Percentiles rank a stretch among this genome's conserved stretches.
These are phyloP conservation scores for Tragelaphus imberbis DNA, from an alignment of 2,113 vertebrate genomes.

Conservation along the genomic window DNA sequence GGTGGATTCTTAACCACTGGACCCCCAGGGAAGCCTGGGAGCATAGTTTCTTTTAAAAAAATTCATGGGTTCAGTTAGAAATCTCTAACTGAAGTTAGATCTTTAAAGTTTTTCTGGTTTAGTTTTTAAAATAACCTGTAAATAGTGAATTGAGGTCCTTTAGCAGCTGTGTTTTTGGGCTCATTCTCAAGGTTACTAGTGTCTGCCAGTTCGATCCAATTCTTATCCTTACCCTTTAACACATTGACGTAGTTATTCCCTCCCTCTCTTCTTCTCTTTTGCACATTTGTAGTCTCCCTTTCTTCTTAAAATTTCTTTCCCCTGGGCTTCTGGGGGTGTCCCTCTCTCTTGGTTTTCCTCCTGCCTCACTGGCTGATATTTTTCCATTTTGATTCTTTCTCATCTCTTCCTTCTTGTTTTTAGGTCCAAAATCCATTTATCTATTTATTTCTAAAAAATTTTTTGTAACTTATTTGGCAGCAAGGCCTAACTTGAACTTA, in stretches of 20 bases:
- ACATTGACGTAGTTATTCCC: not conserved
- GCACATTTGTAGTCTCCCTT: not conserved
- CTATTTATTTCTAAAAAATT: not conserved
- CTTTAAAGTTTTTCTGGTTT: not conserved
- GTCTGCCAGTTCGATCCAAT: not conserved
- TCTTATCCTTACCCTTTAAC: not conserved
- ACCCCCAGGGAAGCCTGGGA: not conserved
- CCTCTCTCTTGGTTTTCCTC: not conserved
- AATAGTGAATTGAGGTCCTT: not conserved
- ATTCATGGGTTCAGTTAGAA: not conserved
- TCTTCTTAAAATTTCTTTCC: not conserved
- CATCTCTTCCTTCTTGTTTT: not conserved
- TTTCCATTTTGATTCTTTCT: not conserved
- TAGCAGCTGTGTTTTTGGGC: not conserved
- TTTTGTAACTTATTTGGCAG: not conserved
- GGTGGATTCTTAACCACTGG: not conserved
- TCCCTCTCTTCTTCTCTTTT: not conserved
- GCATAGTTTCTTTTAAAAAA: constrained; percentile 11
- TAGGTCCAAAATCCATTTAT: not conserved
- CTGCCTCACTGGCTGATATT: not conserved
- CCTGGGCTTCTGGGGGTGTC: not conserved
- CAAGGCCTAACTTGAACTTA: not conserved
- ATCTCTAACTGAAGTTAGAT: no score
- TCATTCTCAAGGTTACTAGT: not conserved
- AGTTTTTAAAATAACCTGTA: not conserved